Percentiles rank a stretch among this genome's conserved stretches.
Conservation (phyloP, 2,113 vertebrate genomes). For the Azemiops feae region DNA sequence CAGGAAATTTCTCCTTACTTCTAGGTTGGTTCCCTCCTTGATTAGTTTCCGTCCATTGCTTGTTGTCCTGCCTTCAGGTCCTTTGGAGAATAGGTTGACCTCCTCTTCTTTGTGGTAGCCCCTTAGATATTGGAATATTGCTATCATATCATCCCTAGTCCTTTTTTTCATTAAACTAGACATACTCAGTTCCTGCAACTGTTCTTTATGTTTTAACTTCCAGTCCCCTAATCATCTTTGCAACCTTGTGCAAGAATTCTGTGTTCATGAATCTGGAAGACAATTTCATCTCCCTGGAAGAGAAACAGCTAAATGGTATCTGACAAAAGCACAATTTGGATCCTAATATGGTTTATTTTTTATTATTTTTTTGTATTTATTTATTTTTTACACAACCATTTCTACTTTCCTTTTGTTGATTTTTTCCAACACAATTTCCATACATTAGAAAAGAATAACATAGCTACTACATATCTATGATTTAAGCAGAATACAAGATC, state of each 20-base stretch:
- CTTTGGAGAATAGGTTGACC: background rate
- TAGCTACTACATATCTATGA: background rate
- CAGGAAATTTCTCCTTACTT: background rate
- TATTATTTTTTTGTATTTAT: background rate
- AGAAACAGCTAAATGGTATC: background rate
- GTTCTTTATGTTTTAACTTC: background rate
- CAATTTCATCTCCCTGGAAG: background rate
- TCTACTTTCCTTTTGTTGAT: background rate
- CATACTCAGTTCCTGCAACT: background rate
- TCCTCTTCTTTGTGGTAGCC: background rate
- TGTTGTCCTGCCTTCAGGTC: background rate
- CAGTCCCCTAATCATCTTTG: background rate
- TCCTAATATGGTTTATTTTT: background rate
- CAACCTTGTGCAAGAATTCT: background rate
- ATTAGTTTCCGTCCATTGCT: background rate
- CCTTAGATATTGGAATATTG: background rate
- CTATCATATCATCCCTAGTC: background rate
- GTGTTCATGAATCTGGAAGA: background rate
- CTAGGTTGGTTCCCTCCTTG: background rate
- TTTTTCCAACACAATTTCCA: background rate
- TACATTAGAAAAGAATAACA: background rate
- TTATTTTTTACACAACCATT: background rate
- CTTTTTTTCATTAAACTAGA: background rate
- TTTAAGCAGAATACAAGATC: background rate
- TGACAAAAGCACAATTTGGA: background rate